phyloP scores from a whole-genome alignment of 2,797 vertebrate species.

The Champsocephalus gunnari region DNA sequence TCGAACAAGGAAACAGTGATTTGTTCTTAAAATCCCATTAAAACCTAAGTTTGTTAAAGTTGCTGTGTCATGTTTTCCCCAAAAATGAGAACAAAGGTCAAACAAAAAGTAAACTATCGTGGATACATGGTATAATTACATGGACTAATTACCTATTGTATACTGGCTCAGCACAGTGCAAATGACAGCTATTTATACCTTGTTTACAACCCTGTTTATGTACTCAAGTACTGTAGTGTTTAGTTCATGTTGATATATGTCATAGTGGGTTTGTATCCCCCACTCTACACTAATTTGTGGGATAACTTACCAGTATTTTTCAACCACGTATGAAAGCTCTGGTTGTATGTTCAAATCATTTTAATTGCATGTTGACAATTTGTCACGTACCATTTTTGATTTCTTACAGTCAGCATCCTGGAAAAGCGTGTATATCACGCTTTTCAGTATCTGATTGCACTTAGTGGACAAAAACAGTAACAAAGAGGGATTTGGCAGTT shows the following conservation, averaged over 20 bases:
- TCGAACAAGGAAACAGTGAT: not conserved
- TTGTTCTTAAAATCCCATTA: not conserved
- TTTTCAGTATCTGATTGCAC: slow-evolving; percentile 9
- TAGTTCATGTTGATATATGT: slow-evolving; percentile 28
- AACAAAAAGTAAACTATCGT: not conserved
- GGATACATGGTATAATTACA: not conserved
- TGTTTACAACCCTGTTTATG: slow-evolving; percentile 37
- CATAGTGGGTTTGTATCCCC: slow-evolving; percentile 18
- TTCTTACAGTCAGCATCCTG: not conserved
- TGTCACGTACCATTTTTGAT: slow-evolving; percentile 20
- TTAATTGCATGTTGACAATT: slow-evolving; percentile 39
- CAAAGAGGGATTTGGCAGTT: slow-evolving; percentile 2
- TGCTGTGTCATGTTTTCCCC: slow-evolving; percentile 1
- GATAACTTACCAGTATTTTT: slow-evolving; percentile 33
- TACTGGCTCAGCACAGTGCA: slow-evolving; percentile 2
- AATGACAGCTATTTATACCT: slow-evolving; percentile 12
- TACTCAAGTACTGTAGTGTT: slow-evolving; percentile 24
- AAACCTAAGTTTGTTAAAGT: not conserved
- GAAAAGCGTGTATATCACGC: slow-evolving; percentile 6
- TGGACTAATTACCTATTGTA: slow-evolving; percentile 9
- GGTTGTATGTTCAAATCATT: slow-evolving; percentile 23
- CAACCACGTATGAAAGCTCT: slow-evolving; percentile 16
- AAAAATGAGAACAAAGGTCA: not conserved
- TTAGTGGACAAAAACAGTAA: slow-evolving; percentile 1
- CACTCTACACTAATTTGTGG: slow-evolving; percentile 15